Base-by-base conservation (phyloP, 2,888 invertebrate species). In the Tuberolachnus salignus region DNA sequence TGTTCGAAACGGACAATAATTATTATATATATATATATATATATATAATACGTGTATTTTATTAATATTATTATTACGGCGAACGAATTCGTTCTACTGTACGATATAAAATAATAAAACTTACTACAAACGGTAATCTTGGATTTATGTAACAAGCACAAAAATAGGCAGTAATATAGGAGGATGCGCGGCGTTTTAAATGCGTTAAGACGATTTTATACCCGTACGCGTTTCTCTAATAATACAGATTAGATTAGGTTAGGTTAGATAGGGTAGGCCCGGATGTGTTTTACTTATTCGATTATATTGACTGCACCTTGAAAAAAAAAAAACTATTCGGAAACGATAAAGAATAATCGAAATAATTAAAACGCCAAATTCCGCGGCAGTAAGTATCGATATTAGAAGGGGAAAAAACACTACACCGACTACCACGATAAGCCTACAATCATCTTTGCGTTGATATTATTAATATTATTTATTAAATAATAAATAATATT, bases 271-370 rank as follows among this genome's bases (percentile, higher is more conserved):
- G 11, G 72, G 49, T 72, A 14, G 49, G 46, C 34, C 72, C 72
- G 61, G 19, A 72, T 72, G 49, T 72, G 49, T 72, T 61, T 72
- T 49, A 51, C 19, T 59, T 71, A 57, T 49, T 71, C 59, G 3
- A 59, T n/a, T 59, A 1, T 4, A 6, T n/a, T 21, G 8, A 71
- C 57, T 57, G 23, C 55, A n/a, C 70, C 44, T 57, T 57, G 16
- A 57, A 57, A 16, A 34, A 34, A 34, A 34, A 34, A 4, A 55
- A 70, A n/a, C 9, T 23, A n/a, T n/a, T 57, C 11, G 13, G 21
- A 71, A 71, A 57, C 44, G n/a, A 11, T 55, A 53, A 69, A 44
- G 4, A 70, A 70, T 55, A 70, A 21, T 6, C 16, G 0, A 53
- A 71, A 57, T 46, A 71, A 57, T 71, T 46, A n/a, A 71, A 3